phyloP scores from a whole-genome alignment of 2,888 invertebrate genomes.

The Odontothrips loti region DNA sequence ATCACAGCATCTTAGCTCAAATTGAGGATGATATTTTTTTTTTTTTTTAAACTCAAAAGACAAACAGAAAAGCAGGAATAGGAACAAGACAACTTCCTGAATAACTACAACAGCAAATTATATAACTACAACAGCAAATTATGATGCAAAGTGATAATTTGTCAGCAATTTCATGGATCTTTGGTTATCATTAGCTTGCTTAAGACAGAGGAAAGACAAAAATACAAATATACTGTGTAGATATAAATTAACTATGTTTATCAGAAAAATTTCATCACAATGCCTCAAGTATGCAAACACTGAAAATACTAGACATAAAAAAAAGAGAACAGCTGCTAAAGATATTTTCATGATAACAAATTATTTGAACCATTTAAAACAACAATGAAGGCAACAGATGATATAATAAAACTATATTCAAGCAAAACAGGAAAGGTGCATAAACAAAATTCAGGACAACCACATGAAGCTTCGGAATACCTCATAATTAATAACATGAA shows the following conservation, averaged over 20 bases:
- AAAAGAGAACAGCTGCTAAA: background rate
- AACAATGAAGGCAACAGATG: conserved; percentile 25
- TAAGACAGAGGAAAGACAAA: background rate
- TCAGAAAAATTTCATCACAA: background rate
- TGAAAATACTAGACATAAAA: background rate
- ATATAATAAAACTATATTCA: conserved; percentile 17
- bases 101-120: background rate
- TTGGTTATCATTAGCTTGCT: background rate
- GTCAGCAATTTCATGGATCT: background rate
- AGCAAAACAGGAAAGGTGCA: background rate
- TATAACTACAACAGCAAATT: background rate
- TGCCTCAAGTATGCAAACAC: background rate
- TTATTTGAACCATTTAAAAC: background rate
- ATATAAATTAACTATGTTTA: background rate
- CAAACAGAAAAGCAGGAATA: background rate
- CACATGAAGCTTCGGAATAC: background rate
- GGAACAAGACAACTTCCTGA: background rate
- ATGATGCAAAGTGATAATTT: background rate
- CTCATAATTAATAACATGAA: background rate
- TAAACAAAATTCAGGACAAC: background rate
- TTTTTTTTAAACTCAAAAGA: background rate
- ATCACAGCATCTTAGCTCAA: background rate
- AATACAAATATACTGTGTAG: background rate
- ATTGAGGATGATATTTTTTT: background rate
- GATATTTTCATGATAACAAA: background rate